Evolutionary conservation across 2,888 invertebrate species (phyloP).

Genomic region (Euclidia mi): DNA sequence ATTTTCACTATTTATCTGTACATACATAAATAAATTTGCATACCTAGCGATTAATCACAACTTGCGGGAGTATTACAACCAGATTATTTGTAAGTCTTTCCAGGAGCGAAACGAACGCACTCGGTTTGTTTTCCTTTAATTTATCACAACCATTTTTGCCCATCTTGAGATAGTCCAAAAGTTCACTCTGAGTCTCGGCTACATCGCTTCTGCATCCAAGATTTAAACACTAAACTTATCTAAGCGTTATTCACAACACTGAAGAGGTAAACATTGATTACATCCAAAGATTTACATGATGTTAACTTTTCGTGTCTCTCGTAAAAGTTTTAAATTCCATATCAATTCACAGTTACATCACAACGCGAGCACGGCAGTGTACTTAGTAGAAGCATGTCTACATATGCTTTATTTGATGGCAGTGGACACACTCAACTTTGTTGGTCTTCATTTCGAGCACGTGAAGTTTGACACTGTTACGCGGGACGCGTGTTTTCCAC

Average conservation of each 20-base stretch:
- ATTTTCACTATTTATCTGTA: slow-evolving; percentile 63
- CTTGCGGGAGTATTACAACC: slow-evolving; percentile 83
- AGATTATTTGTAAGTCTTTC: slow-evolving; percentile 71
- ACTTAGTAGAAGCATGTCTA: slow-evolving; percentile 67
- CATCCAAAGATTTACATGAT: slow-evolving; percentile 78
- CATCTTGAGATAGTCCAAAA: slow-evolving; percentile 63
- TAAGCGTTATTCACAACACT: slow-evolving; percentile 87
- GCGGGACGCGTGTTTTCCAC: slow-evolving; percentile 70
- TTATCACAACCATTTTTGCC: slow-evolving; percentile 84
- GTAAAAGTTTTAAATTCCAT: slow-evolving; percentile 62
- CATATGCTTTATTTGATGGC: slow-evolving; percentile 70
- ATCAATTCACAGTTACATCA: slow-evolving; percentile 72
- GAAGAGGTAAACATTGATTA: slow-evolving; percentile 87
- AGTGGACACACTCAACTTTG: slow-evolving; percentile 81
- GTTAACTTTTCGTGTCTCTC: slow-evolving; percentile 68
- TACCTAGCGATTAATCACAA: slow-evolving; percentile 81
- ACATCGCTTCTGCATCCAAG: slow-evolving; percentile 65
- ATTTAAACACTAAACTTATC: slow-evolving; percentile 68
- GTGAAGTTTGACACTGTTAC: slow-evolving; percentile 68
- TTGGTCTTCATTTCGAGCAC: slow-evolving; percentile 71
- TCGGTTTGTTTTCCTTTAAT: slow-evolving; percentile 58
- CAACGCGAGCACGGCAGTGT: slow-evolving; percentile 57
- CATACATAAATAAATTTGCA: slow-evolving; percentile 76
- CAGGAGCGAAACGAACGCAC: slow-evolving; percentile 65
- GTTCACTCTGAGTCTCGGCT: slow-evolving; percentile 57